Conservation (phyloP, 2,797 vertebrate species). For the Acipenser ruthenus region DNA sequence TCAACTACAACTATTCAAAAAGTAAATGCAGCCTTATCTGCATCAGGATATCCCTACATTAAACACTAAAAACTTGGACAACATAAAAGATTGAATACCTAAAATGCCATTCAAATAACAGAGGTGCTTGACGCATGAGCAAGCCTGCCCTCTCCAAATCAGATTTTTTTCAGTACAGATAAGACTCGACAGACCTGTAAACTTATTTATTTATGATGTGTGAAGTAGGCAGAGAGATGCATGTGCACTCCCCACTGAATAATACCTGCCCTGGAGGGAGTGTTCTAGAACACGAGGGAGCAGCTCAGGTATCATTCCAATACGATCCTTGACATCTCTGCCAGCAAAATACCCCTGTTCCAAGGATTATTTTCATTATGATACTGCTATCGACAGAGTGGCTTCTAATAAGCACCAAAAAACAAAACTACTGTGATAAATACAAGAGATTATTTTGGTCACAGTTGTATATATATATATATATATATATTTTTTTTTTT, state of each 20-base stretch:
- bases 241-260: constrained; percentile 7
- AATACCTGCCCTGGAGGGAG: constrained; percentile 55
- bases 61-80: too few species aligned
- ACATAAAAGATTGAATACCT: neutral
- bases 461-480: too few species aligned
- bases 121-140: constrained; percentile 52
- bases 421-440: too few species aligned
- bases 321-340: constrained; percentile 70
- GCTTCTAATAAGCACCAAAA: too few species aligned
- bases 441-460: too few species aligned
- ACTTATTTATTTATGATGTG: constrained; percentile 69
- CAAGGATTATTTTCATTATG: too few species aligned
- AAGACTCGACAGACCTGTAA: constrained; percentile 73
- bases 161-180: constrained; percentile 68
- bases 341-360: constrained; percentile 69
- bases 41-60: too few species aligned
- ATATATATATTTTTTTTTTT: too few species aligned
- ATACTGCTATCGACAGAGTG: too few species aligned
- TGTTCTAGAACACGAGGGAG: constrained; percentile 53
- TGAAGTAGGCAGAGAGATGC: constrained; percentile 33
- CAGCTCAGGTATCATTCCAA: constrained; percentile 70
- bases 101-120: constrained; percentile 54
- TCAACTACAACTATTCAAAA: too few species aligned
- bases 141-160: constrained; percentile 51
- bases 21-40: too few species aligned